Evolutionary conservation across 2,797 vertebrate species (phyloP).

Genomic region (Spatula clypeata): DNA sequence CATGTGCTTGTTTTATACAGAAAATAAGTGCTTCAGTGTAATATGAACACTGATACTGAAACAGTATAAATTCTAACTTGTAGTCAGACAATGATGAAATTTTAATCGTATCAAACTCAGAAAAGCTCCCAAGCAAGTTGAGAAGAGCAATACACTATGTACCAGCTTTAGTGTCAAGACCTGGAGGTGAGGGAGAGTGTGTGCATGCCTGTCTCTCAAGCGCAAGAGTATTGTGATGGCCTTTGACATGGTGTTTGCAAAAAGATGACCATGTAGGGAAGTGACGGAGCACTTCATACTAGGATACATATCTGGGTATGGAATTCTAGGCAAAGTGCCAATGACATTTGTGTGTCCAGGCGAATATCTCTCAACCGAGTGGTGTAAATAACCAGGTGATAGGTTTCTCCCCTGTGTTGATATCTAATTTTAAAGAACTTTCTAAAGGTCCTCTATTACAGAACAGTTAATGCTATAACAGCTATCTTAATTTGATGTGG

Average conservation of each 20-base stretch:
- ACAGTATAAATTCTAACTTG: background rate
- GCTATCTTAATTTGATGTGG: background rate
- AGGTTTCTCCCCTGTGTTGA: background rate
- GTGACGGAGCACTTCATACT: constrained; percentile 77
- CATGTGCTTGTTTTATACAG: background rate
- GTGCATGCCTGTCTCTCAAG: constrained; percentile 71
- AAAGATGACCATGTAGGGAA: constrained; percentile 93
- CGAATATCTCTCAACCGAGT: constrained; percentile 79
- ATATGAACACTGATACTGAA: background rate
- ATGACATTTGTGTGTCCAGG: constrained; percentile 88
- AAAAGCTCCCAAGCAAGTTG: background rate
- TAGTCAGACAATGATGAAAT: background rate
- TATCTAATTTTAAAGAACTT: background rate
- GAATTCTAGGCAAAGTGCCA: constrained; percentile 89
- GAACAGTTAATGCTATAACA: background rate
- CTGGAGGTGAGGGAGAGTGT: constrained; percentile 72
- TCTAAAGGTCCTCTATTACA: background rate
- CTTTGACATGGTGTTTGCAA: constrained; percentile 84
- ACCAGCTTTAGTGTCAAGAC: constrained; percentile 49
- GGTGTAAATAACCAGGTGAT: constrained; percentile 73
- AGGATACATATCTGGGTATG: constrained; percentile 78
- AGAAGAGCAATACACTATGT: background rate
- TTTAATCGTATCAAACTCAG: background rate
- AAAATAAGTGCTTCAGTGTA: background rate
- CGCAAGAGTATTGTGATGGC: constrained; percentile 63